Conservation (phyloP, 2,113 vertebrate genomes). For the Microtus pennsylvanicus region DNA sequence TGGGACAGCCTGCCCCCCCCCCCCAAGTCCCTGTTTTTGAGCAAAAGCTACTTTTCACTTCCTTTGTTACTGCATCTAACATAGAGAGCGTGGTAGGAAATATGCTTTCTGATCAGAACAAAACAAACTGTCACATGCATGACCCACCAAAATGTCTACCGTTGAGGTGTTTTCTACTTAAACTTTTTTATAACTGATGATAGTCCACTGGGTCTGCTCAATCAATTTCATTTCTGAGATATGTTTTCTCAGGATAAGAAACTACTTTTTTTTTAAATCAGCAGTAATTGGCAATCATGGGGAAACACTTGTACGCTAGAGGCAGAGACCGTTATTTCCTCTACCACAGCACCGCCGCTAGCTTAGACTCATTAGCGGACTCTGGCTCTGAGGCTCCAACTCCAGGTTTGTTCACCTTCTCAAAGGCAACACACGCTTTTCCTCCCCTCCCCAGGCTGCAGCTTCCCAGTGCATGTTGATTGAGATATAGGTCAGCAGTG, state of each 20-base stretch:
- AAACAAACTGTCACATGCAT: not conserved
- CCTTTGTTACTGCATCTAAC: not conserved
- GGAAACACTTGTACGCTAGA: not conserved
- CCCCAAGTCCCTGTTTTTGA: not conserved
- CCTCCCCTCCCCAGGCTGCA: not conserved
- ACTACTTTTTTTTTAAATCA: not conserved
- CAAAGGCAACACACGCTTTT: conserved; percentile 27
- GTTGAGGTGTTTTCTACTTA: not conserved
- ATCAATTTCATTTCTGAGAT: conserved; percentile 20
- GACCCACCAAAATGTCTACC: not conserved
- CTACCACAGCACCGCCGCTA: not conserved
- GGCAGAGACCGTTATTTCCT: not conserved
- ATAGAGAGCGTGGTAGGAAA: not conserved
- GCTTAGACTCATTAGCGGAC: conserved; percentile 59
- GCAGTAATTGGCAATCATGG: not conserved
- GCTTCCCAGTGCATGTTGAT: not conserved
- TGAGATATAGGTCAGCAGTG: conserved; percentile 29
- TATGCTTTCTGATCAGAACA: not conserved
- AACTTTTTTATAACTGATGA: not conserved
- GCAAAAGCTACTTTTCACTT: not conserved
- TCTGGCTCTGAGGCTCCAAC: not conserved
- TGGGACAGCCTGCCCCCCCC: not conserved
- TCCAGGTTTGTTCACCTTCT: conserved; percentile 34
- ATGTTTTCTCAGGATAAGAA: conserved; percentile 37
- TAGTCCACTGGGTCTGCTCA: not conserved